Evolutionary conservation across 2,797 vertebrate genomes (phyloP).

Genomic region (Coreius guichenoti): DNA sequence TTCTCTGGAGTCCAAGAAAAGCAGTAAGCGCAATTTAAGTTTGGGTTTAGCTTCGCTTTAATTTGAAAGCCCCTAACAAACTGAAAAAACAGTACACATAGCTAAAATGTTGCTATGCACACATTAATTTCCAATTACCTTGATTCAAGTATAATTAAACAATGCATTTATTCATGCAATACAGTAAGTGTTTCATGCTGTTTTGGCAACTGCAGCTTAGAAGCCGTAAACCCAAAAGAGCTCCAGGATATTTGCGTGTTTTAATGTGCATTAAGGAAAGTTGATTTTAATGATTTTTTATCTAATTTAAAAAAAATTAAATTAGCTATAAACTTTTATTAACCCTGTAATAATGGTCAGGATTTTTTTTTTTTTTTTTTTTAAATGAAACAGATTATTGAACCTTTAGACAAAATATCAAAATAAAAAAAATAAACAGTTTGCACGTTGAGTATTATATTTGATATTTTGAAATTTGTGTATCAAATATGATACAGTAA

Average conservation of each 20-base stretch:
- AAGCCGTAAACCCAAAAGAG: background rate
- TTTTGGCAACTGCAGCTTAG: background rate
- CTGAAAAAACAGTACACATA: slow-evolving; percentile 56
- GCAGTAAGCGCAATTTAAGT: slow-evolving; percentile 67
- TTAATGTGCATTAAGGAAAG: background rate
- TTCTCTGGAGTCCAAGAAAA: slow-evolving; percentile 70
- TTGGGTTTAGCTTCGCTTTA: slow-evolving; percentile 66
- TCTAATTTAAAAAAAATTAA: background rate
- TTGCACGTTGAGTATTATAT: background rate
- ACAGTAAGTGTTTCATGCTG: slow-evolving; percentile 29
- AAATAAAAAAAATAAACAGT: background rate
- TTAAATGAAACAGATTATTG: background rate
- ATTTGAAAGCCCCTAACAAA: slow-evolving; percentile 63
- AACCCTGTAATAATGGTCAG: background rate
- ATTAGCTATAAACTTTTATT: background rate
- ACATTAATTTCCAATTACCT: slow-evolving; percentile 39
- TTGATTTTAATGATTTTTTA: background rate
- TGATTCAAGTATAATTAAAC: slow-evolving; percentile 32
- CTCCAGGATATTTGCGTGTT: background rate
- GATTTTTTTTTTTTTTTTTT: rapidly evolving
- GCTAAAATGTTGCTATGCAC: slow-evolving; percentile 28
- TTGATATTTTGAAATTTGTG: background rate
- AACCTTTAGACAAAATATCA: background rate
- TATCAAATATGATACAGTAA: background rate
- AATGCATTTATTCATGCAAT: slow-evolving; percentile 35